phyloP scores from a whole-genome alignment of 2,888 invertebrate genomes.

The Odontomyia ornata region DNA sequence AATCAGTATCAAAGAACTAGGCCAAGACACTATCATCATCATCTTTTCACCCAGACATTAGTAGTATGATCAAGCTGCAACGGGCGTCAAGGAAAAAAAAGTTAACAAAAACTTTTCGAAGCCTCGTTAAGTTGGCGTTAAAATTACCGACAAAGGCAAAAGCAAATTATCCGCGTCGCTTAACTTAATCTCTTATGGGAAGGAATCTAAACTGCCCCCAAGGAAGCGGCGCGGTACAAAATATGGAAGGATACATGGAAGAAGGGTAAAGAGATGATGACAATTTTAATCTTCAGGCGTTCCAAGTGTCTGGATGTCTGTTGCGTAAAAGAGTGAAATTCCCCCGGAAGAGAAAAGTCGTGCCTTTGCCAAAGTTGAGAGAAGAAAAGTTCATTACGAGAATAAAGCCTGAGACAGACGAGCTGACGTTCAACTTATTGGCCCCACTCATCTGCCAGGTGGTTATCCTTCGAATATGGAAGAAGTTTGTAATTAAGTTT shows the following conservation, averaged over 20 bases:
- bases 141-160: constrained; percentile 40
- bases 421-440: background rate
- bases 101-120: constrained; percentile 21
- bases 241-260: background rate
- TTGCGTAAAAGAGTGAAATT: background rate
- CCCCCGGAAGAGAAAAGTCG: background rate
- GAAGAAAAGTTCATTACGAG: constrained; percentile 29
- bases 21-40: background rate
- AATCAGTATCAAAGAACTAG: too few species aligned
- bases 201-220: background rate
- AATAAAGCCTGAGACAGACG: background rate
- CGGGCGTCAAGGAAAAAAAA: background rate
- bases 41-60: background rate
- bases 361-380: background rate
- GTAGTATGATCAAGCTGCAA: background rate
- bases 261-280: background rate
- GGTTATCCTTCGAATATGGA: constrained; percentile 22
- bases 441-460: constrained; percentile 24
- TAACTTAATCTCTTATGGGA: constrained; percentile 36
- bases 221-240: background rate
- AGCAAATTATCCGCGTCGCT: constrained; percentile 43
- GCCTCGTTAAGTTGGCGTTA: constrained; percentile 36
- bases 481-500: constrained; percentile 42
- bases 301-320: background rate
- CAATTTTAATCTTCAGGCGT: background rate